Conservation (phyloP, 2,113 vertebrate species). For the Chelonoidis abingdonii region DNA sequence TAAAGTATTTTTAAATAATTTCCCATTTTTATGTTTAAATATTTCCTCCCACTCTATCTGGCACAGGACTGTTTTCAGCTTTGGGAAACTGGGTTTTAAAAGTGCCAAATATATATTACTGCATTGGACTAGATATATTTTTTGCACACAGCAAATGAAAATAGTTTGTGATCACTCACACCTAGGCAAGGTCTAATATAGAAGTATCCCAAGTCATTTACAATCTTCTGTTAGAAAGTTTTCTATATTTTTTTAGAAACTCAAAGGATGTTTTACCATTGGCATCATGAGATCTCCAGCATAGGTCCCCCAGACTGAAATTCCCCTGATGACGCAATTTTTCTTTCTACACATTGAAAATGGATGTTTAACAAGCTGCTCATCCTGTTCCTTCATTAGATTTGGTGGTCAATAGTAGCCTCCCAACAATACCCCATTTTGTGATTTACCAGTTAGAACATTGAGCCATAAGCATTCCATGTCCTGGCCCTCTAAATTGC, state of each 20-base stretch:
- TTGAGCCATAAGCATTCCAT: neutral
- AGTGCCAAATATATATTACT: neutral
- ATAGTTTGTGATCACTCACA: rapidly evolving
- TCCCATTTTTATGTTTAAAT: neutral
- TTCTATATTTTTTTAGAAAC: rapidly evolving
- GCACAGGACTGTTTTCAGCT: neutral
- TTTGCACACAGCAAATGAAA: neutral
- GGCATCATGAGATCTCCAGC: neutral
- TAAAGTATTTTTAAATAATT: neutral
- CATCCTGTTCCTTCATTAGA: neutral
- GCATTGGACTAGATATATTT: neutral
- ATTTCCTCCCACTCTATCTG: neutral
- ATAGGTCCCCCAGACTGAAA: rapidly evolving
- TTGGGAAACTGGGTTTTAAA: neutral
- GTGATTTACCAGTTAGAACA: neutral
- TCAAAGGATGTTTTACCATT: neutral
- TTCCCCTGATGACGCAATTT: neutral
- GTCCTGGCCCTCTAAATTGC: rapidly evolving
- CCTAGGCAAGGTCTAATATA: neutral
- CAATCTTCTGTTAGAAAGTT: neutral
- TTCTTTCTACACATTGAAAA: neutral
- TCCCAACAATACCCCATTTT: rapidly evolving
- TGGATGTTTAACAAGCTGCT: neutral
- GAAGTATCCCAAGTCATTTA: neutral
- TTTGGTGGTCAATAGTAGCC: neutral